Evolutionary conservation across 1,140 invertebrate species (phyloP).

Genomic region (Pogonus chalceus): DNA sequence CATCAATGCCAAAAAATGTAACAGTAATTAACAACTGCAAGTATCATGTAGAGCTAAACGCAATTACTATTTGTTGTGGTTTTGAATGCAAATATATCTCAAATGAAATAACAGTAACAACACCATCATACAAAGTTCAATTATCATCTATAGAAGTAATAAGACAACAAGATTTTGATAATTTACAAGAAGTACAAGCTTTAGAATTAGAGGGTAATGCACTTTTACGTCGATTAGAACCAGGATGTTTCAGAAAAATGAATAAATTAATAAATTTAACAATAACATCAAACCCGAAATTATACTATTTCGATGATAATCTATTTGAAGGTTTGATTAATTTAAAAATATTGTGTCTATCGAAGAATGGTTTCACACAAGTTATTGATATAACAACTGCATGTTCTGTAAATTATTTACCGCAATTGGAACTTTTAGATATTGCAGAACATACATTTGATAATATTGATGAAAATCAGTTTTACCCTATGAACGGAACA

Average conservation of each 20-base stretch:
- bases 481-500: slow-evolving; percentile 19
- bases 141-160: not conserved
- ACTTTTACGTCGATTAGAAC: slow-evolving; percentile 18
- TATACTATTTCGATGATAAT: slow-evolving; percentile 19
- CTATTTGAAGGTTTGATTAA: slow-evolving; percentile 25
- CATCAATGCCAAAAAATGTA: no score
- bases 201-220: slow-evolving; percentile 26
- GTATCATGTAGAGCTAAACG: not conserved
- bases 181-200: not conserved
- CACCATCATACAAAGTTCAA: not conserved
- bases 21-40: not conserved
- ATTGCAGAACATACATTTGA: slow-evolving; percentile 25
- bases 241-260: slow-evolving; percentile 24
- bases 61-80: not conserved
- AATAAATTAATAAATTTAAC: slow-evolving; percentile 23
- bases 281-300: slow-evolving; percentile 24
- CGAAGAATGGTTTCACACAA: slow-evolving; percentile 27
- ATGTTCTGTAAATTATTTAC: slow-evolving; percentile 16
- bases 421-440: slow-evolving; percentile 18
- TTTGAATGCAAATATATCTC: not conserved
- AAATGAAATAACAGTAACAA: not conserved
- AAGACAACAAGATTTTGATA: not conserved
- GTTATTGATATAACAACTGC: slow-evolving; percentile 19
- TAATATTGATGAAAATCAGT: slow-evolving; percentile 19
- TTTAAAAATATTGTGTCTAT: slow-evolving; percentile 20